Evolutionary conservation across 2,113 vertebrate genomes (phyloP), one percentile per base, ranked within the genome.

Genomic region (Gallinago undulata): DNA sequence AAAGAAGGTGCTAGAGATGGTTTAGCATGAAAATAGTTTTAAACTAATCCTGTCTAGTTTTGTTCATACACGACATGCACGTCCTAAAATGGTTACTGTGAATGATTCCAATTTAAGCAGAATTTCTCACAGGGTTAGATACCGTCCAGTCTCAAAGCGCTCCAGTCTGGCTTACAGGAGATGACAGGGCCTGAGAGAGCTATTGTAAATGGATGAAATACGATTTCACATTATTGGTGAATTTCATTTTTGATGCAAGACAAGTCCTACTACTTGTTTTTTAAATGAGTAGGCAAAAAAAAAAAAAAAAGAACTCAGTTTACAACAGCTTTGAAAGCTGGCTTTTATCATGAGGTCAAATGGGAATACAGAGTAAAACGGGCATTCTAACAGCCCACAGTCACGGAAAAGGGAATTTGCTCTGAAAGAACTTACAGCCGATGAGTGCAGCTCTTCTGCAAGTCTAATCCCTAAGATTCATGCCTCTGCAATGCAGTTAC

Each of bases 401-500:
- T 62, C 23, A 39, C 39, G 33, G 41, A 53, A 79, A 94, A 89
- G 41, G 82, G 28, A 75, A 13, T 56, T 70, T 86, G 62, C 84
- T 81, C 69, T 78, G 37, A 92, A 93, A 82, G 83, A 86, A 92
- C 27, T 60, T 64, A 19, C 43, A 93, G 53, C 59, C 15, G 14
- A 50, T 69, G 84, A 45, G 59, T 94, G 41, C 80, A 79, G 91
- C 77, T 94, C 78, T 95, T 74, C 45, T 94, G 25, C n/a, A 81
- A 75, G 35, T 66, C 55, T 94, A 50, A 84, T 84, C 93, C 68
- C 37, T 93, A 77, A 93, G 62, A 94, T 84, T 93, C 53, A 72
- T 87, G 53, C 55, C 43, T 80, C 53, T 86, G 81, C 51, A 92
- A 82, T 94, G 66, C 83, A 93, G 53, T 43, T 94, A 68, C 70